These are phyloP conservation scores for Lucinisca nassula DNA, from an alignment of 2,888 invertebrate species.

Conservation along the genomic window DNA sequence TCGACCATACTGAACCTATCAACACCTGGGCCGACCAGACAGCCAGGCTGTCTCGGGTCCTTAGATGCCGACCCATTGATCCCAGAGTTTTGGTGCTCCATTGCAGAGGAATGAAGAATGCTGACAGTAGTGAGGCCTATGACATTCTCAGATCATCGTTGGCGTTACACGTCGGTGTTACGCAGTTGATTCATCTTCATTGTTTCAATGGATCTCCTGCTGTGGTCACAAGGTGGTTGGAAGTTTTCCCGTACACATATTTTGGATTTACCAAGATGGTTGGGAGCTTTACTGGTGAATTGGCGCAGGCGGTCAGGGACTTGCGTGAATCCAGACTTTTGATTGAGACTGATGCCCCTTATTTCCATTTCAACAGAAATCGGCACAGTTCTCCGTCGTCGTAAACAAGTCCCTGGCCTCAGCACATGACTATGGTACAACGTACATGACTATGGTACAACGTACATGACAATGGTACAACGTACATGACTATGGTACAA, in stretches of 20 bases:
- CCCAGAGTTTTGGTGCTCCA: not conserved
- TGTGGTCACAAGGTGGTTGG: not conserved
- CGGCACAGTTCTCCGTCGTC: not conserved
- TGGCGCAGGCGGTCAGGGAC: not conserved
- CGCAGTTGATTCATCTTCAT: not conserved
- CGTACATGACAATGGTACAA: too few relatives aligned
- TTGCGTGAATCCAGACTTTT: not conserved
- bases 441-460: too few relatives aligned
- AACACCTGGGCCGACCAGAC: not conserved
- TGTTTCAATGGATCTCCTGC: not conserved
- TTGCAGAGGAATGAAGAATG: not conserved
- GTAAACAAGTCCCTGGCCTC: too few relatives aligned
- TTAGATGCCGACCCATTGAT: not conserved
- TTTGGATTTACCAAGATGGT: slow-evolving; percentile 11
- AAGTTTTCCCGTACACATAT: slow-evolving; percentile 16
- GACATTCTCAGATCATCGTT: not conserved
- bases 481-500: too few relatives aligned
- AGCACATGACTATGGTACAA: too few relatives aligned
- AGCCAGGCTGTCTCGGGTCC: not conserved
- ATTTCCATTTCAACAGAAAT: not conserved
- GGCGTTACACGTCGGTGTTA: not conserved
- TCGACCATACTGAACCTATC: not conserved
- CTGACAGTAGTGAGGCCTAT: not conserved
- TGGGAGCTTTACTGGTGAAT: not conserved
- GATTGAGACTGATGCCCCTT: slow-evolving; percentile 10